These are phyloP conservation scores for Camponotus vicinus DNA, from an alignment of 1,140 invertebrate species.

Conservation along the genomic window DNA sequence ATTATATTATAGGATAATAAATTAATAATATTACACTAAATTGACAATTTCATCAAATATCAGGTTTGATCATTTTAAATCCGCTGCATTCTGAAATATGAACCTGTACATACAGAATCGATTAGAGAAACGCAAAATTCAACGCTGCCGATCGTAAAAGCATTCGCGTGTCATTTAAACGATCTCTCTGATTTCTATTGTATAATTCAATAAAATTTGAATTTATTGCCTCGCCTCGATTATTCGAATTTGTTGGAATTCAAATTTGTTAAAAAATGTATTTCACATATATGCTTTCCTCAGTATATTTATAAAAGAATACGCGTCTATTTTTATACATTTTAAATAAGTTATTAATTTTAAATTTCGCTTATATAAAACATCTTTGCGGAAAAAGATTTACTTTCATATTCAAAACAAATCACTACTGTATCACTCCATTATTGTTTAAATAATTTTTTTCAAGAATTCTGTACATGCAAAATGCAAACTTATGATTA, in stretches of 20 bases:
- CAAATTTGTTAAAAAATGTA: background rate
- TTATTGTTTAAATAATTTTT: background rate
- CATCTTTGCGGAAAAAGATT: background rate
- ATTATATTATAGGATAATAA: background rate
- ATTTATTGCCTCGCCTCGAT: constrained; percentile 64
- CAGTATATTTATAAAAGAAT: constrained; percentile 26
- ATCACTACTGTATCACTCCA: background rate
- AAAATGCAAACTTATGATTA: constrained; percentile 7
- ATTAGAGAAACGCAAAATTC: background rate
- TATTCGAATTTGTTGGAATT: constrained; percentile 66
- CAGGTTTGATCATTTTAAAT: constrained; percentile 6
- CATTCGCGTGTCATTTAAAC: constrained; percentile 72
- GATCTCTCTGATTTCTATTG: constrained; percentile 59
- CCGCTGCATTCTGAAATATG: background rate
- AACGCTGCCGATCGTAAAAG: constrained; percentile 65
- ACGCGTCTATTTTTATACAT: background rate
- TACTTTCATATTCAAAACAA: background rate
- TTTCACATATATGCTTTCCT: background rate
- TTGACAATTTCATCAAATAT: background rate
- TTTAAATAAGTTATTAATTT: constrained; percentile 21
- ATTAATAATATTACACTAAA: background rate
- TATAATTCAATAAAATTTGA: constrained; percentile 78
- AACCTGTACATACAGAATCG: background rate
- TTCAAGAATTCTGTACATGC: too few species aligned
- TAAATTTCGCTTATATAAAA: background rate